phyloP scores from a whole-genome alignment of 2,797 vertebrate genomes.

The Cephalopachus bancanus region DNA sequence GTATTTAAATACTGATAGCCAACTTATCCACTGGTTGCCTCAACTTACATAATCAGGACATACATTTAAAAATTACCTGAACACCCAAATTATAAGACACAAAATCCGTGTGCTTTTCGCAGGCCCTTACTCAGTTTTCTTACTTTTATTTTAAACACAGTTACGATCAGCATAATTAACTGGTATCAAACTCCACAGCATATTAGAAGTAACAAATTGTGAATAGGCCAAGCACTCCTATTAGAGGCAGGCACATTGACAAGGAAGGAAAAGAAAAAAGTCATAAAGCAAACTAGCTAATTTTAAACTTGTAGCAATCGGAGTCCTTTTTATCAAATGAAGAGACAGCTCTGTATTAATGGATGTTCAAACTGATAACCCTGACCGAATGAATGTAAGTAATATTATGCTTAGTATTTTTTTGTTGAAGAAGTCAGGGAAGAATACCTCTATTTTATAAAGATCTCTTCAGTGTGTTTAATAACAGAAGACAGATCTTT shows the following conservation, averaged over 20 bases:
- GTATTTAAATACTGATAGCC: slow-evolving; percentile 27
- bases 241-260: background rate
- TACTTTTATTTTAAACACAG: slow-evolving; percentile 24
- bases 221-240: too few relatives aligned
- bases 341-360: background rate
- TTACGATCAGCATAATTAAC: background rate
- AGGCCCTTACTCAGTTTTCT: slow-evolving; percentile 9
- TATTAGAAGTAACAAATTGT: slow-evolving; percentile 37
- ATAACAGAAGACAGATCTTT: slow-evolving; percentile 31
- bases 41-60: slow-evolving; percentile 1
- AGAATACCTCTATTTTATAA: slow-evolving; percentile 19
- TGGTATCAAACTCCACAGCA: background rate
- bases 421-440: background rate
- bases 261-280: slow-evolving; percentile 4
- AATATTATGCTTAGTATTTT: slow-evolving; percentile 33
- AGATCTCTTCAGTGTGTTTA: background rate
- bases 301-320: background rate
- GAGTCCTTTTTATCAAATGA: background rate
- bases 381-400: slow-evolving; percentile 45
- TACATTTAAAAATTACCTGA: slow-evolving; percentile 48
- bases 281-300: background rate
- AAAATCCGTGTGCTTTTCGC: slow-evolving; percentile 13
- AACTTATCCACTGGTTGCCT: slow-evolving; percentile 1
- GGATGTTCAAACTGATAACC: background rate
- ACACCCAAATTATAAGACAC: slow-evolving; percentile 11